Conservation (phyloP, 2,797 vertebrate species). For the Scolopax bukidnonensis region DNA sequence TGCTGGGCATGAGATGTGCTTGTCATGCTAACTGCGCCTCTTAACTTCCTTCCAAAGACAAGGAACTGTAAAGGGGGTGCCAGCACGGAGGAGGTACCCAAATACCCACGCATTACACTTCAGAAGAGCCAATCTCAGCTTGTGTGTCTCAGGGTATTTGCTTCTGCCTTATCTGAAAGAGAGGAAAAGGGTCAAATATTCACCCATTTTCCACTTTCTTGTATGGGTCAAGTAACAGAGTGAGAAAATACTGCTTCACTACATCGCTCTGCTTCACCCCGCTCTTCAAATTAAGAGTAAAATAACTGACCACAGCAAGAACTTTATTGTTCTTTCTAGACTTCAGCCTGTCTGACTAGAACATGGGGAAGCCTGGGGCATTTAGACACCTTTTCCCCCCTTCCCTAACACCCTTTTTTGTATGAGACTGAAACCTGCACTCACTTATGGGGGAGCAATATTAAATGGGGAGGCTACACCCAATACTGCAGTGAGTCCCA, state of each 20-base stretch:
- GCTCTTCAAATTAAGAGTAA: not conserved
- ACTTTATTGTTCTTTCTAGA: not conserved
- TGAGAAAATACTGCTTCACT: not conserved
- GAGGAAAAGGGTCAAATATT: not conserved
- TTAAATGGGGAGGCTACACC: not conserved
- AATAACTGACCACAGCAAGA: not conserved
- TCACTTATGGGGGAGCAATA: not conserved
- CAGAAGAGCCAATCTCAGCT: not conserved
- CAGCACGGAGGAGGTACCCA: not conserved
- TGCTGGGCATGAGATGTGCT: not conserved
- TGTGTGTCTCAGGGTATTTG: not conserved
- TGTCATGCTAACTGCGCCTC: not conserved
- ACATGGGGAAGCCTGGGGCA: accelerated
- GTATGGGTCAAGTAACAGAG: not conserved
- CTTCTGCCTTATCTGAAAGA: not conserved
- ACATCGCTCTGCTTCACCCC: not conserved
- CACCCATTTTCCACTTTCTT: not conserved
- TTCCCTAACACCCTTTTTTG: not conserved
- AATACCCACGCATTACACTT: not conserved
- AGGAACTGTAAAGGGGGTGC: not conserved
- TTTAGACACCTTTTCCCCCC: not conserved
- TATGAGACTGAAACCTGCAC: not conserved
- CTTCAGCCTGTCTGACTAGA: not conserved
- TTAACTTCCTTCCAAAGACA: not conserved
- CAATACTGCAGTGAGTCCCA: not conserved